Base-by-base conservation (phyloP, 2,888 invertebrate genomes). In the Boloria euphrosyne region DNA sequence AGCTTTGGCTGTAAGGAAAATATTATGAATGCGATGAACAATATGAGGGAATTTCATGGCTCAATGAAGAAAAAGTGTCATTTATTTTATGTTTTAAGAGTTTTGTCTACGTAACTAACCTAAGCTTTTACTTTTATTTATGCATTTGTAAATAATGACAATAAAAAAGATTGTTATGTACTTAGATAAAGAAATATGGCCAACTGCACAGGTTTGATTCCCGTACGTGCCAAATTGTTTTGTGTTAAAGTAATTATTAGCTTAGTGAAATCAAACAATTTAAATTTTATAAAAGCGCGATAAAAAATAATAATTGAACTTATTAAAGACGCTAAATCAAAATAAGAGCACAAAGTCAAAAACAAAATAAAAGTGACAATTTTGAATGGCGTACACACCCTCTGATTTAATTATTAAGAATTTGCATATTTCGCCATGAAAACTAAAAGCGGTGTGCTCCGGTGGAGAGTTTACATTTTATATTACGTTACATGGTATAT, bases 381-480 rank as follows among this genome's bases (percentile, higher is more conserved):
- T 81, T 81, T 69, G 75, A 66, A 54, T 78, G 75, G 76, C 78
- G 81, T 82, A 83, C 80, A 80, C 78, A 54, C 76, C 77, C 74
- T 73, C 73, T 75, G 78, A 86, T 53, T 87, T 87, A 86, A 89
- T 87, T 85, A 85, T 78, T 70, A 71, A 59, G 78, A 78, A 88
- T 88, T 87, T 84, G 84, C 87, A 89, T 88, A 85, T 83, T 85
- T 81, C 76, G 79, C 76, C 31, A 50, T 65, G 68, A 59, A 65
- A 68, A 65, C 52, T 61, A 61, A 61, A 65, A 46, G 60, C 60
- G 64, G 55, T 65, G 51, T 67, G 67, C 59, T 64, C 54, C 31
- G 44, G 57, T 61, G n/a, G 46, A 13, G 50, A 50, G 31, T 60
- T 60, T 60, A 43, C 57, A 57, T 57, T 46, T 57, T 57, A 44